Evolutionary conservation across 1,140 invertebrate species (phyloP), one percentile per base, ranked within the genome.

Genomic region (Drosophila chauvacae): DNA sequence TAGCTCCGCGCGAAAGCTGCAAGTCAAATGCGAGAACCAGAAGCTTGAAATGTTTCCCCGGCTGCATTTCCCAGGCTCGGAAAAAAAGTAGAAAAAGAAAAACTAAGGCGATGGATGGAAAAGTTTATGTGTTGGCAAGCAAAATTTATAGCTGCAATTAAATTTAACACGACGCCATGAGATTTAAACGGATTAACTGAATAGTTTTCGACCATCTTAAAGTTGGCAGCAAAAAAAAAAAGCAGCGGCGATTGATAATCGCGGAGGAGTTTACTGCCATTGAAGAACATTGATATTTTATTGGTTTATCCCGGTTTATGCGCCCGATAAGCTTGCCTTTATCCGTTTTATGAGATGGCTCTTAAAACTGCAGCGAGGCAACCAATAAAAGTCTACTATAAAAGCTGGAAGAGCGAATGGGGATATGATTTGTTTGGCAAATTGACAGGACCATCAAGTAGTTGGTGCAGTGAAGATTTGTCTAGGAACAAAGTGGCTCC

Each of bases 71-170:
- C 66, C 59, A 45, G 33, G 42, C 58, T 51, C 9, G 14, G 37
- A 16, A 18, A 20, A 20, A 26, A 11, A 13, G 11, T 13, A 3
- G 35, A 28, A 30, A 26, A 20, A 18, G 28, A 64, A 50, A 63
- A 44, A 44, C 51, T 39, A 28, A 51, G 64, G 37, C 41, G 70
- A 77, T 65, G 76, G 84, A 86, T 82, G 70, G 70, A 26, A 77
- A 86, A 87, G 71, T 88, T 87, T 87, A 87, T 87, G 80, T 66
- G 77, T 57, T 68, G 72, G 61, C 58, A 55, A 65, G 63, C 35
- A 50, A 82, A 88, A 88, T 88, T 88, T 88, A 88, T 90, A 64
- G 85, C 85, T 78, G 81, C 85, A 88, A 88, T 88, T 88, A 88
- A 88, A 90, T 88, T 84, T 80, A 90, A 88, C 84, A 88, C 77